Base-by-base conservation (phyloP, 37 sponge, comb jelly and placozoan species). In the Axinella damicornis region DNA sequence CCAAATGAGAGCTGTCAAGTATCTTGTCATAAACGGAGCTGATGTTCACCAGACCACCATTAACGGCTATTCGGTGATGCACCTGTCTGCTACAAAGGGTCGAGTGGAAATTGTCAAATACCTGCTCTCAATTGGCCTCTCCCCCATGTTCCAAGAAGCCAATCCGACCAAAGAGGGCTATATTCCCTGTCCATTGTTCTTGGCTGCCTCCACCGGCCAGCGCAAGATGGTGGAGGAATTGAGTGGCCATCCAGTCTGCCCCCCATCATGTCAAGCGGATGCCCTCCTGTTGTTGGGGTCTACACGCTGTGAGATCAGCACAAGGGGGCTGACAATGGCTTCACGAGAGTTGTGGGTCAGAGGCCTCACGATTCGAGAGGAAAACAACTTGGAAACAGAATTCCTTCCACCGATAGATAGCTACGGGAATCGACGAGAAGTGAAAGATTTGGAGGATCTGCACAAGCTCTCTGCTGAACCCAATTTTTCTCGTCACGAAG, bases 31-130 rank as follows among this genome's bases (percentile, higher is more conserved):
- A 0, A 77, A 81, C 2, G 91, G 91, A n/a, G 96, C 96, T 5
- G 80, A 93, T 53, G 76, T 61, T 56, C 28, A 84, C 41, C 92
- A 91, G 70, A 79, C 53, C 19, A 93, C 93, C 40, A 87, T 93
- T 61, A 92, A 96, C 36, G 96, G 96, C 37, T 88, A 93, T 61
- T 80, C 96, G 11, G 89, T 94, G 28, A 81, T 96, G 65, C 96
- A 92, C 38, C 80, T 93, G 0, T 88, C 92, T 21, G 92, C 92
- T n/a, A 93, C 94, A 30, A 96, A 92, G 75, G 96, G 96, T 22
- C 81, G 82, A 11, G 38, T 87, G 6, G 87, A 92, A 25, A 84
- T 96, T 17, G 78, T 91, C 31, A 81, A 90, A 20, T 56, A 81
- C n/a, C 87, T 96, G 24, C 80, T 93, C 57, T 73, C 63, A 2